Evolutionary conservation across 2,888 invertebrate genomes (phyloP).

Genomic region (Barypeithes pellucidus): DNA sequence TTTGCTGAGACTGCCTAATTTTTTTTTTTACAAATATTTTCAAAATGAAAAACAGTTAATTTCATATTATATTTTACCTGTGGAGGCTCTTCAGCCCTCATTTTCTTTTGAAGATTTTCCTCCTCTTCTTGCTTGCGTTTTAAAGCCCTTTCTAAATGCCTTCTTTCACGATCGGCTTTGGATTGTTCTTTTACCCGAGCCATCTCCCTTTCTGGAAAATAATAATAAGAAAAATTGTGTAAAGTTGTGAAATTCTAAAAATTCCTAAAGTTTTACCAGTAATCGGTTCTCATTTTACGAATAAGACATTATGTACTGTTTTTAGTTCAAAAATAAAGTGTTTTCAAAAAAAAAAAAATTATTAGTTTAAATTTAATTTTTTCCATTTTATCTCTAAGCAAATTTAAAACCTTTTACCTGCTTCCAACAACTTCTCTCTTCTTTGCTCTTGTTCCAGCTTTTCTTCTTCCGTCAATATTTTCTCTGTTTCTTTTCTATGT

Average conservation of each 20-base stretch:
- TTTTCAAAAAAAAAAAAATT: too few relatives aligned
- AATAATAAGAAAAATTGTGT: too few relatives aligned
- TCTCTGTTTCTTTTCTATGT: slow-evolving; percentile 67
- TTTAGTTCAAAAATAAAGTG: too few relatives aligned
- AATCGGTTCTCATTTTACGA: too few relatives aligned
- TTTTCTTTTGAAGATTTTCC: slow-evolving; percentile 63
- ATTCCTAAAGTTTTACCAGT: too few relatives aligned
- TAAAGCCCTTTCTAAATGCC: slow-evolving; percentile 72
- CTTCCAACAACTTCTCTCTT: slow-evolving; percentile 80
- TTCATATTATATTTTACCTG: slow-evolving; percentile 32
- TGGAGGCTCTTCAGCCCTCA: slow-evolving; percentile 62
- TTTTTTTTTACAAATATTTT: too few relatives aligned
- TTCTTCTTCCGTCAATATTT: slow-evolving; percentile 67
- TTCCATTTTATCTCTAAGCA: too few relatives aligned
- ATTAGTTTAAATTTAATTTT: too few relatives aligned
- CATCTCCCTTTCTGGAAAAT: slow-evolving; percentile 79
- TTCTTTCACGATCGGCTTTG: slow-evolving; percentile 81
- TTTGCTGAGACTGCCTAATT: too few relatives aligned
- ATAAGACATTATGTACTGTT: too few relatives aligned
- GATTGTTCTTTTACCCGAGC: slow-evolving; percentile 85
- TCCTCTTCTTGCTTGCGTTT: slow-evolving; percentile 67
- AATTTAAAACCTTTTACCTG: slow-evolving; percentile 73
- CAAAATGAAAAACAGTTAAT: too few relatives aligned
- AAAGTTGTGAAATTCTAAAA: too few relatives aligned
- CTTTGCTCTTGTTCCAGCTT: slow-evolving; percentile 73